phyloP scores from a whole-genome alignment of 2,888 invertebrate genomes.

The Altica lythri region DNA sequence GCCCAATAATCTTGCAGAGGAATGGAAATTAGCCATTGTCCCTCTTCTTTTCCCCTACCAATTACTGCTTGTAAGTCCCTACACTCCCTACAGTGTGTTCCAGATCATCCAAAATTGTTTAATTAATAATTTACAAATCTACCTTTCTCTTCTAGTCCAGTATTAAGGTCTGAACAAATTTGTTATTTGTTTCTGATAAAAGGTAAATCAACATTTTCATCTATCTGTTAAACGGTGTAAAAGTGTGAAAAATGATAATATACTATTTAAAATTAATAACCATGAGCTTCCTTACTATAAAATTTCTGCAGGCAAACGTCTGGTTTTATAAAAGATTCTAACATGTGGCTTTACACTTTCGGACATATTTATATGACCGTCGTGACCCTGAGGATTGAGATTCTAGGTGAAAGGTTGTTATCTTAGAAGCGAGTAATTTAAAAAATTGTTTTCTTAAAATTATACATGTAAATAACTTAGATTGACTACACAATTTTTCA shows the following conservation, averaged over 20 bases:
- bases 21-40: no score
- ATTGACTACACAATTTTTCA: no score
- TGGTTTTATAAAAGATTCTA: conserved; percentile 16
- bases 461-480: no score
- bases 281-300: not conserved
- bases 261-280: not conserved
- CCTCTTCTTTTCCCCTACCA: no score
- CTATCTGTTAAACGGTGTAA: not conserved
- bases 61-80: no score
- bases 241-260: not conserved
- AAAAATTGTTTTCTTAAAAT: no score
- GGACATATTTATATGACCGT: conserved; percentile 20
- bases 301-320: conserved; percentile 17
- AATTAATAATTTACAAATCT: not conserved
- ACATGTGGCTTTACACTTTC: conserved; percentile 26
- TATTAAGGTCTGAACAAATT: not conserved
- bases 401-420: conserved; percentile 21
- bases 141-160: not conserved
- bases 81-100: no score
- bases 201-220: not conserved
- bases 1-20: no score
- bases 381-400: conserved; percentile 19
- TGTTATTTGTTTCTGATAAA: not conserved
- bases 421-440: no score
- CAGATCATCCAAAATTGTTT: no score